phyloP scores from a whole-genome alignment of 2,888 invertebrate species.

The Drosophila barbarae region DNA sequence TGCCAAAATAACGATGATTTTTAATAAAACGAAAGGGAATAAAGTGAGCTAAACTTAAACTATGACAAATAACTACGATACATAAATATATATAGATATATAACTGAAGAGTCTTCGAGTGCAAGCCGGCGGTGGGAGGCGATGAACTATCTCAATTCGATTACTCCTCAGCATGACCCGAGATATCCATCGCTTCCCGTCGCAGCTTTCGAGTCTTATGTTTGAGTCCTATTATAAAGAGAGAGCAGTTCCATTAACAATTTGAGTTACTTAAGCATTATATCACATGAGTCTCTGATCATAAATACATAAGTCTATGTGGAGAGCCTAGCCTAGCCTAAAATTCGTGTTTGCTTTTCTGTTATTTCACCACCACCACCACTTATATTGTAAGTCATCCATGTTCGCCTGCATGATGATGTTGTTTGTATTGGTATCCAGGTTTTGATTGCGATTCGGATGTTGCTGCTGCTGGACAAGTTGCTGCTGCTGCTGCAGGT shows the following conservation, averaged over 20 bases:
- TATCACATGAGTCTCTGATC: conserved; percentile 58
- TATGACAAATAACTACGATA: conserved; percentile 43
- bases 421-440: conserved; percentile 73
- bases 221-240: conserved; percentile 16
- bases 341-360: conserved; percentile 32
- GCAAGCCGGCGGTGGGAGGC: conserved; percentile 14
- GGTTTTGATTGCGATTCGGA: conserved; percentile 70
- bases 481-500: conserved; percentile 52
- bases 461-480: conserved; percentile 51
- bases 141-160: neutral
- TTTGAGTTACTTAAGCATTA: conserved; percentile 67
- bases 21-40: neutral
- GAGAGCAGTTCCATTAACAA: conserved; percentile 49
- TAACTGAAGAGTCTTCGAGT: conserved; percentile 32
- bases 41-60: conserved; percentile 37
- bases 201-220: conserved; percentile 29
- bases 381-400: conserved; percentile 78
- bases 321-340: conserved; percentile 54
- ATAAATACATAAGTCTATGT: conserved; percentile 27
- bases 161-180: neutral
- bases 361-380: conserved; percentile 78
- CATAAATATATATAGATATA: conserved; percentile 16
- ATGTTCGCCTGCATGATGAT: conserved; percentile 78
- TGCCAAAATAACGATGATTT: conserved; percentile 48
- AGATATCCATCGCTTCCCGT: conserved; percentile 12